These are phyloP conservation scores for Procapra przewalskii DNA, from an alignment of 2,113 vertebrate genomes.

Conservation along the genomic window DNA sequence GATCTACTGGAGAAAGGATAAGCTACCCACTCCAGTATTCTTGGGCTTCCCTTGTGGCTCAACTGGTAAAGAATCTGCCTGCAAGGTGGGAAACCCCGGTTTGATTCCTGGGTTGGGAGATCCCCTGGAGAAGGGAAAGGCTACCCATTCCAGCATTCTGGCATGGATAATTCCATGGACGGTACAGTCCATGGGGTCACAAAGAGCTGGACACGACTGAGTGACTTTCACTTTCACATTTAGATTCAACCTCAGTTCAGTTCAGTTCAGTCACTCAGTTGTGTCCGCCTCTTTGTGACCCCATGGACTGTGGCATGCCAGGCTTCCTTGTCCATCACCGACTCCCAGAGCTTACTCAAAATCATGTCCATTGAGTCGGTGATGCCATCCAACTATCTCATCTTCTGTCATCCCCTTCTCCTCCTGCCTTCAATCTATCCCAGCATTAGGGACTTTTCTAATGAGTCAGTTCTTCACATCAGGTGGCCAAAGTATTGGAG, in stretches of 20 bases:
- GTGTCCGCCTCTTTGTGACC: background rate
- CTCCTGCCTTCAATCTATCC: background rate
- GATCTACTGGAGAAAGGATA: background rate
- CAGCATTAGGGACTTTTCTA: background rate
- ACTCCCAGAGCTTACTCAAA: background rate
- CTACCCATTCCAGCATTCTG: background rate
- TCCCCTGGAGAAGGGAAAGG: background rate
- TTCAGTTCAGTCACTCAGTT: background rate
- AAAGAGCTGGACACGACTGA: background rate
- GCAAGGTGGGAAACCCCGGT: fast-evolving
- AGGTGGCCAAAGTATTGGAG: background rate
- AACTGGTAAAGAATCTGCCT: background rate
- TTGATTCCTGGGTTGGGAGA: background rate
- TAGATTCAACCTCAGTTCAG: background rate
- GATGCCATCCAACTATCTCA: background rate
- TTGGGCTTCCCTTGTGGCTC: background rate
- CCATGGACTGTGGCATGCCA: background rate
- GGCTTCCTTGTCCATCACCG: background rate
- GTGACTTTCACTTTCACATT: background rate
- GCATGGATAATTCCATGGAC: background rate
- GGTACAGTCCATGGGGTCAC: background rate
- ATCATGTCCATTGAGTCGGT: background rate
- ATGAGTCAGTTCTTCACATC: background rate
- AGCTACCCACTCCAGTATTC: background rate
- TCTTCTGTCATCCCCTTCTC: background rate